These are phyloP conservation scores for Schizothorax lantsangensis DNA, from an alignment of 2,797 vertebrate genomes.

Conservation along the genomic window DNA sequence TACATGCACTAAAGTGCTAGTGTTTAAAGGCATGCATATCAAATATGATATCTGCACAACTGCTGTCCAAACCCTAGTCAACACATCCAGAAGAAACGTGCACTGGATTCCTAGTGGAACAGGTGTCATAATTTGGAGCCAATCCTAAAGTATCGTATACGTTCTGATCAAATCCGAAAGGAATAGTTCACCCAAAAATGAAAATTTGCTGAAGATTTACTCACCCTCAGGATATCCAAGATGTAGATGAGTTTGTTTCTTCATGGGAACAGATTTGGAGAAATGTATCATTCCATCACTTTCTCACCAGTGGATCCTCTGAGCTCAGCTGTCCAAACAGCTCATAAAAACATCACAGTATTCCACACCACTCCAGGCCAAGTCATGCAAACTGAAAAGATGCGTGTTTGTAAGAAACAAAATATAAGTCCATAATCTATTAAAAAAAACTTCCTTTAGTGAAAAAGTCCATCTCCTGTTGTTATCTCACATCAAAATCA, in stretches of 20 bases:
- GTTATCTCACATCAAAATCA: too few species aligned
- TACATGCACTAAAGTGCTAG: conserved; percentile 95
- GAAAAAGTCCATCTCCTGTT: too few species aligned
- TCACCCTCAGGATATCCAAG: not conserved
- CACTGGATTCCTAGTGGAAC: conserved; percentile 3
- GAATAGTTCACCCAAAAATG: not conserved
- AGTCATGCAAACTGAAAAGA: not conserved
- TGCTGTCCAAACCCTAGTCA: conserved; percentile 63
- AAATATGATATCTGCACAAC: conserved; percentile 83
- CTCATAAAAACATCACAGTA: not conserved
- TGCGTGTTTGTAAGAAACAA: not conserved
- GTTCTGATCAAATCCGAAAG: not conserved
- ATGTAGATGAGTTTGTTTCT: not conserved
- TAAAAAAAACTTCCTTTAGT: too few species aligned
- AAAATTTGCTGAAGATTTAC: not conserved
- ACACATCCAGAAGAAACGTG: not conserved
- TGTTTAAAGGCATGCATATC: conserved; percentile 88
- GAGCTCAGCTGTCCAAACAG: too few species aligned
- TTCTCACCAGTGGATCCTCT: not conserved
- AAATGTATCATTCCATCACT: not conserved
- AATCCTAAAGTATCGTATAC: not conserved
- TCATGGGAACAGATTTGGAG: not conserved
- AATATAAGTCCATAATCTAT: too few species aligned
- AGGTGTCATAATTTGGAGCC: not conserved
- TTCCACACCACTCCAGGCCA: not conserved